Percentiles rank a stretch among this genome's conserved stretches.
phyloP scores from a whole-genome alignment of 2,797 vertebrate species.

The Manis crassicaudata region DNA sequence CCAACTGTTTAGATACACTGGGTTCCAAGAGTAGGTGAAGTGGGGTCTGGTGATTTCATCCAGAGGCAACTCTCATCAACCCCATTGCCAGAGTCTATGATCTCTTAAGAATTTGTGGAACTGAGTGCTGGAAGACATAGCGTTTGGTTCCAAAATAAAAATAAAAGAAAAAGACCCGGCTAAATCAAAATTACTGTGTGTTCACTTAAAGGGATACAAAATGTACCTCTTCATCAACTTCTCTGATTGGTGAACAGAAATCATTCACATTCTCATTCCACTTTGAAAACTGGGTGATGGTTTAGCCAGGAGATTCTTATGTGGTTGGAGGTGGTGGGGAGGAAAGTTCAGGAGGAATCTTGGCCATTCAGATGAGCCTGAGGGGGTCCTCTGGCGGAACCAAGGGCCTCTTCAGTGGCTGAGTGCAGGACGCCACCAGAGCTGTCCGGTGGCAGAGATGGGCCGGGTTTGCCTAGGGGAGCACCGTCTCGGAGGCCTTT shows the following conservation, averaged over 20 bases:
- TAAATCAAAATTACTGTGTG: neutral
- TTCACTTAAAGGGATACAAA: neutral
- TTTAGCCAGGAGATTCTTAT: neutral
- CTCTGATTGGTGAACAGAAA: neutral
- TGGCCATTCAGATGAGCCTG: neutral
- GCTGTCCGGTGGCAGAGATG: too few species aligned
- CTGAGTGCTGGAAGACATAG: neutral
- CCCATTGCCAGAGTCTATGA: neutral
- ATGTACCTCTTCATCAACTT: neutral
- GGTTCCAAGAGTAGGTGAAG: neutral
- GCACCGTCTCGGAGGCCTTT: neutral
- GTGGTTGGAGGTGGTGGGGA: accelerated
- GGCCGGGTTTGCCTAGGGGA: neutral
- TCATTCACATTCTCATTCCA: neutral
- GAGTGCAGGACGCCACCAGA: neutral
- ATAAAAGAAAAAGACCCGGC: neutral
- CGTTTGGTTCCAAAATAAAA: neutral
- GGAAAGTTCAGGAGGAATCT: neutral
- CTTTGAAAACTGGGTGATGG: neutral
- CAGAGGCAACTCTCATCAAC: neutral
- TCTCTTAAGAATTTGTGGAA: neutral
- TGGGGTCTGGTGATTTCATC: neutral
- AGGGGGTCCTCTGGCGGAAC: neutral
- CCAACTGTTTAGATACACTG: neutral
- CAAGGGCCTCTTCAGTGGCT: neutral